Evolutionary conservation across 2,888 invertebrate genomes (phyloP).

Genomic region (Aleiodes alternator): DNA sequence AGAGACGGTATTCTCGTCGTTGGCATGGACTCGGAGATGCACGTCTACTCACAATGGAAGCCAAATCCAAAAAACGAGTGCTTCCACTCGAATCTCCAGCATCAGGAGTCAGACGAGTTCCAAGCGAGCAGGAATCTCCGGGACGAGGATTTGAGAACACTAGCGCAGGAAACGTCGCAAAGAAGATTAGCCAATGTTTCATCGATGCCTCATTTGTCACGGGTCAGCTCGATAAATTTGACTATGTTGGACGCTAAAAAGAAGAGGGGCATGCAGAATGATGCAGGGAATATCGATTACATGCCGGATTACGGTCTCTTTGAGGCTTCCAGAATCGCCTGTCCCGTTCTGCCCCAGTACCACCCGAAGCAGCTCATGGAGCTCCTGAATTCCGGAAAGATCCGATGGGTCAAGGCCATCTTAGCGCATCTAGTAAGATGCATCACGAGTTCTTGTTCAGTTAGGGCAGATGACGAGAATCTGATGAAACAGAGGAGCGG

Average conservation of each 20-base stretch:
- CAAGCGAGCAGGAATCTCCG: slow-evolving; percentile 84
- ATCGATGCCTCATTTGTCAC: slow-evolving; percentile 87
- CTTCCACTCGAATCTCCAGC: slow-evolving; percentile 69
- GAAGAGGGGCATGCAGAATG: slow-evolving; percentile 77
- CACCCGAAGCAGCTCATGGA: slow-evolving; percentile 99
- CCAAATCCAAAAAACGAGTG: slow-evolving; percentile 78
- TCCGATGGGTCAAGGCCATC: slow-evolving; percentile 98
- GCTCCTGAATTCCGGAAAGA: slow-evolving; percentile 97
- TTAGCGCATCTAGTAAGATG: slow-evolving; percentile 95
- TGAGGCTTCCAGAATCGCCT: slow-evolving; percentile 97
- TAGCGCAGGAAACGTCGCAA: slow-evolving; percentile 83
- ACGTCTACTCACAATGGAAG: slow-evolving; percentile 99
- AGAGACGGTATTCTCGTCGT: slow-evolving; percentile 98
- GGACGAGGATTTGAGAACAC: slow-evolving; percentile 82
- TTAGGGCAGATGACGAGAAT: slow-evolving; percentile 76
- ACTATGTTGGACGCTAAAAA: slow-evolving; percentile 86
- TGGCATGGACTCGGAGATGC: slow-evolving; percentile 99
- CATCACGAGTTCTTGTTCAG: slow-evolving; percentile 77
- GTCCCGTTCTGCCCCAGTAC: slow-evolving; percentile 98
- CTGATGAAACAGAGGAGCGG: slow-evolving; percentile 75
- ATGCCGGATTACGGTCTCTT: slow-evolving; percentile 97
- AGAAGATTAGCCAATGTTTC: slow-evolving; percentile 83
- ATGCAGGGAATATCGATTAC: slow-evolving; percentile 80
- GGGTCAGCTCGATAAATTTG: slow-evolving; percentile 90
- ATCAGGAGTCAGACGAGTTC: slow-evolving; percentile 83